phyloP scores from a whole-genome alignment of 2,113 vertebrate species.

The Ariopsis seemanni region DNA sequence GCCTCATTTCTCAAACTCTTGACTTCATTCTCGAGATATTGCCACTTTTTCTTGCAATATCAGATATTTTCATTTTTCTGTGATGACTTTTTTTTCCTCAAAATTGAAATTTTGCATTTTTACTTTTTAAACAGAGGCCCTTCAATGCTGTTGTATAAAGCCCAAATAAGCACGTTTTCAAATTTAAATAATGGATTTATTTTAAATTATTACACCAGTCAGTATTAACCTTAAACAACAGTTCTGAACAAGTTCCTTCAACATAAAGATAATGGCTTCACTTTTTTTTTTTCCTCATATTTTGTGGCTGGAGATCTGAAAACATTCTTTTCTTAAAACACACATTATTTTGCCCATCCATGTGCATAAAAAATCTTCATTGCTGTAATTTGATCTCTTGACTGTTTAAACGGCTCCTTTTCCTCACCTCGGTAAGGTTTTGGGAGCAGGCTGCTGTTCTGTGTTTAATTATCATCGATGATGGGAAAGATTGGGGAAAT shows the following conservation, averaged over 20 bases:
- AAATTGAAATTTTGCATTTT: neutral
- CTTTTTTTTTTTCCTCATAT: neutral
- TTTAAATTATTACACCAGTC: neutral
- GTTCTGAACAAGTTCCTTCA: neutral
- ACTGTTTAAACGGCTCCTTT: neutral
- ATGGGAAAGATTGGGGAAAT: neutral
- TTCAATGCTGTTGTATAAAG: neutral
- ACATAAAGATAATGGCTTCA: neutral
- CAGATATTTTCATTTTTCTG: neutral
- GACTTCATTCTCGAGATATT: neutral
- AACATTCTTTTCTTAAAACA: neutral
- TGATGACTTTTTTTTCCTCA: neutral
- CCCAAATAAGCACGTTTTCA: neutral
- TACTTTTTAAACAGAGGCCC: neutral
- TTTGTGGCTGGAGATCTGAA: neutral
- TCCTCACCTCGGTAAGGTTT: neutral
- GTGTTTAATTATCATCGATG: neutral
- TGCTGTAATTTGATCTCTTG: neutral
- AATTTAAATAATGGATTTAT: neutral
- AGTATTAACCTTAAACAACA: no score
- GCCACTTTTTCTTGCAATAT: neutral
- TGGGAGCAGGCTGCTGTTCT: neutral
- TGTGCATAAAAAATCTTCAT: neutral
- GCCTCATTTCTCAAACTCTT: neutral
- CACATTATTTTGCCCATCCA: neutral